Conservation (phyloP, 2,797 vertebrate species). For the Nothura maculosa region DNA sequence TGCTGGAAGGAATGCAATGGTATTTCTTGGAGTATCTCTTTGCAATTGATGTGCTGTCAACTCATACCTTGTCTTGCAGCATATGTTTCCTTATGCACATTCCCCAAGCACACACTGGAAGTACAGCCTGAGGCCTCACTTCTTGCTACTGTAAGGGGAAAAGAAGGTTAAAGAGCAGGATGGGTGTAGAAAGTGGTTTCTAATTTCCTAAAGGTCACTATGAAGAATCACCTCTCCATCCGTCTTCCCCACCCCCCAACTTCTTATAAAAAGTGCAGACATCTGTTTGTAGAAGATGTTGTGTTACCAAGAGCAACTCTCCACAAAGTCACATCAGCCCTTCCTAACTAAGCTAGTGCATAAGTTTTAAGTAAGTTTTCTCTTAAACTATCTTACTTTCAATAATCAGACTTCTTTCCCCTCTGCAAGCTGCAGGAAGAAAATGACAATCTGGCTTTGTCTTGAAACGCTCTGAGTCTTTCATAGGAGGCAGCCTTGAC, state of each 20-base stretch:
- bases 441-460: slow-evolving; percentile 65
- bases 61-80: background rate
- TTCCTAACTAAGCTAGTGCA: background rate
- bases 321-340: background rate
- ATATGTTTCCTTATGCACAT: background rate
- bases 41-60: background rate
- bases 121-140: background rate
- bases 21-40: background rate
- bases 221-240: background rate
- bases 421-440: background rate
- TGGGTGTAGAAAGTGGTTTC: background rate
- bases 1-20: background rate
- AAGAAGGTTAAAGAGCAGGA: background rate
- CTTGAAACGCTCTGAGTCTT: slow-evolving; percentile 56
- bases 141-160: background rate
- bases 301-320: background rate
- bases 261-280: background rate
- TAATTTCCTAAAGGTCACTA: background rate
- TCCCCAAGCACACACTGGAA: background rate
- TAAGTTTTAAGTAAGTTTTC: slow-evolving; percentile 58
- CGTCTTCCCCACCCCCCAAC: background rate
- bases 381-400: slow-evolving; percentile 27
- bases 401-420: background rate
- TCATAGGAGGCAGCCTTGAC: slow-evolving; percentile 64
- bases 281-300: background rate